These are phyloP conservation scores for Linnaemya tessellans DNA, from an alignment of 2,888 invertebrate species.

Conservation along the genomic window DNA sequence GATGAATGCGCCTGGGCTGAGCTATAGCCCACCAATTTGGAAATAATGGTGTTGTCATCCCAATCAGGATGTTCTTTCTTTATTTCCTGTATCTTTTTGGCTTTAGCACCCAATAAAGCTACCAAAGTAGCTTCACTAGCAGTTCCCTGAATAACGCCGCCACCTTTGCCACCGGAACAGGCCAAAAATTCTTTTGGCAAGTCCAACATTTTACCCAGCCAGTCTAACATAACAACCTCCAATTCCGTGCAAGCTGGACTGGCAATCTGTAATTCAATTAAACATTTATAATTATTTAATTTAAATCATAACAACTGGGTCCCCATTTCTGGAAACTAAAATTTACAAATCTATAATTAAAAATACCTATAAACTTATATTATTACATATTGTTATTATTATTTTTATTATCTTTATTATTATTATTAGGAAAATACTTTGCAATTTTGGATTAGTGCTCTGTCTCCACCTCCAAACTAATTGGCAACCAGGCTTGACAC, in stretches of 20 bases:
- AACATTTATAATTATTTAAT: neutral
- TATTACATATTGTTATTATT: too few species aligned
- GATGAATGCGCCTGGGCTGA: slow-evolving; percentile 97
- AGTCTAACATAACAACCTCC: slow-evolving; percentile 97
- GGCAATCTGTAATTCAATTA: slow-evolving; percentile 87
- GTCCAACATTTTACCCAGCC: slow-evolving; percentile 96
- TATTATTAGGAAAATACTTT: too few species aligned
- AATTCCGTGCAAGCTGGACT: slow-evolving; percentile 98
- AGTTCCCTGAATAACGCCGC: slow-evolving; percentile 96
- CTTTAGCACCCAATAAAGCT: slow-evolving; percentile 94
- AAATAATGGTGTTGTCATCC: slow-evolving; percentile 89
- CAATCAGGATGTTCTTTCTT: slow-evolving; percentile 90
- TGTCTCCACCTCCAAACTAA: too few species aligned
- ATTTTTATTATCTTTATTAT: too few species aligned
- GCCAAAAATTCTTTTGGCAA: slow-evolving; percentile 94
- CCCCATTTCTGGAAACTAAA: too few species aligned
- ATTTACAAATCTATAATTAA: too few species aligned
- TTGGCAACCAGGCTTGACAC: too few species aligned
- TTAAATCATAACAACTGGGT: too few species aligned
- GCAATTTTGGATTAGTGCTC: too few species aligned
- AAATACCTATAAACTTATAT: too few species aligned
- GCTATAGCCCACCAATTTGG: slow-evolving; percentile 93
- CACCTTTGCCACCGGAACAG: slow-evolving; percentile 91
- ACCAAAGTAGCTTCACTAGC: slow-evolving; percentile 98
- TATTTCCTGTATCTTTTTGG: slow-evolving; percentile 87